phyloP scores from a whole-genome alignment of 1,140 invertebrate species.

The Phthorimaea operculella region DNA sequence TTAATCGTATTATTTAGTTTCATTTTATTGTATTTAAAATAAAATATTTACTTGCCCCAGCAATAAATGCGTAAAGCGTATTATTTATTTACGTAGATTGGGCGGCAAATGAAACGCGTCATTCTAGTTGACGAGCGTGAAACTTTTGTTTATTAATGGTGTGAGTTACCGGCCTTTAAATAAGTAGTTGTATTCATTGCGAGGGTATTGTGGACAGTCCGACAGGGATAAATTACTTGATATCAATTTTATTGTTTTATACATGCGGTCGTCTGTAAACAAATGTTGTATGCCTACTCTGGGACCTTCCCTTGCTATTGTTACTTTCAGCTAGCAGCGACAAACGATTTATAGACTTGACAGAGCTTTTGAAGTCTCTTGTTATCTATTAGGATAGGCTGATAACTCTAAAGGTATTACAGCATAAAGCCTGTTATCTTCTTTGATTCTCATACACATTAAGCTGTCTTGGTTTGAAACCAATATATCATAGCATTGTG shows the following conservation, averaged over 20 bases:
- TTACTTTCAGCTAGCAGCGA: not conserved
- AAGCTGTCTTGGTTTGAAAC: conserved; percentile 1
- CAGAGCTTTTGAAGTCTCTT: too few relatives aligned
- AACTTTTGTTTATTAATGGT: conserved; percentile 25
- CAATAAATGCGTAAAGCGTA: not conserved
- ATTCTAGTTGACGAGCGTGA: conserved; percentile 21
- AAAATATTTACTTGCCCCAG: too few relatives aligned
- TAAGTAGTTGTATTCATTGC: conserved; percentile 7
- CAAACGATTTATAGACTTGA: not conserved
- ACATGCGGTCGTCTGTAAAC: conserved; percentile 12
- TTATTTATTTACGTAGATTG: not conserved
- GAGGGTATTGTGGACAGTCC: conserved; percentile 7
- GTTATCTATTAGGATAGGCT: too few relatives aligned
- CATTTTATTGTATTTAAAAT: too few relatives aligned
- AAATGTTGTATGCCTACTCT: conserved; percentile 24
- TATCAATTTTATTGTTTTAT: conserved; percentile 33
- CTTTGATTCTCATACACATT: not conserved
- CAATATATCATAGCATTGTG: conserved; percentile 23
- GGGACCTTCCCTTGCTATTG: conserved; percentile 14
- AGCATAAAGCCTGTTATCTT: not conserved
- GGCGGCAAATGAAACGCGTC: conserved; percentile 7
- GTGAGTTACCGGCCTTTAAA: conserved; percentile 17
- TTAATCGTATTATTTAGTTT: too few relatives aligned
- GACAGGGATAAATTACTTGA: conserved; percentile 29
- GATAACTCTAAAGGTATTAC: too few relatives aligned